Conservation (phyloP, 2,797 vertebrate genomes). For the Streptopelia turtur region DNA sequence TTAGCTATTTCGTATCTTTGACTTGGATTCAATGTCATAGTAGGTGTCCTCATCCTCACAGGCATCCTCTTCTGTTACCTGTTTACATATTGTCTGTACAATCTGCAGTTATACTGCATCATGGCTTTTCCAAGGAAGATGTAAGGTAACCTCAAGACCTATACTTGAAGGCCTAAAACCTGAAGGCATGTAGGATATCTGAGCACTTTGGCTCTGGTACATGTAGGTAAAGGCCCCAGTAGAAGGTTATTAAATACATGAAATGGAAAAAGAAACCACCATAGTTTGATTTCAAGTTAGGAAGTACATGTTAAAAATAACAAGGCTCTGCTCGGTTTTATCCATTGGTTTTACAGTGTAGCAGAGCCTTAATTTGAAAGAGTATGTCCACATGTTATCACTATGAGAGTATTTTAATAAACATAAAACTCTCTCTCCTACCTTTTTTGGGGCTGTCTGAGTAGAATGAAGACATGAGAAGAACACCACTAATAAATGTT, state of each 20-base stretch:
- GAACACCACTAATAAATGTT: not conserved
- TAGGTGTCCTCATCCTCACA: not conserved
- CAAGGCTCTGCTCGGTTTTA: not conserved
- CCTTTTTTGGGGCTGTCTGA: not conserved
- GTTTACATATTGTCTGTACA: not conserved
- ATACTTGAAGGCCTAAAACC: not conserved
- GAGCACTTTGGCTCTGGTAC: not conserved
- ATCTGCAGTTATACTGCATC: not conserved
- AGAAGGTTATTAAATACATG: not conserved
- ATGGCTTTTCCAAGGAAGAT: not conserved
- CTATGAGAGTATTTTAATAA: not conserved
- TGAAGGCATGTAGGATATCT: not conserved
- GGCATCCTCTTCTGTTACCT: not conserved
- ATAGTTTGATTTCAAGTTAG: not conserved
- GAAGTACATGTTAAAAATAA: not conserved
- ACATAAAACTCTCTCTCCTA: not conserved
- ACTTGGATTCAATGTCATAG: not conserved
- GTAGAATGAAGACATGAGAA: not conserved
- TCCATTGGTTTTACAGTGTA: not conserved
- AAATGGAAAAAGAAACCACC: not conserved
- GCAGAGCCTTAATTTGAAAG: not conserved
- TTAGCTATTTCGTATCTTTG: not conserved
- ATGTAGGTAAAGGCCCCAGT: rapidly evolving
- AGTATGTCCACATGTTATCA: not conserved
- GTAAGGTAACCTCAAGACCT: not conserved